These are phyloP conservation scores for Prietella phreatophila DNA, from an alignment of 2,113 vertebrate genomes.

Conservation along the genomic window DNA sequence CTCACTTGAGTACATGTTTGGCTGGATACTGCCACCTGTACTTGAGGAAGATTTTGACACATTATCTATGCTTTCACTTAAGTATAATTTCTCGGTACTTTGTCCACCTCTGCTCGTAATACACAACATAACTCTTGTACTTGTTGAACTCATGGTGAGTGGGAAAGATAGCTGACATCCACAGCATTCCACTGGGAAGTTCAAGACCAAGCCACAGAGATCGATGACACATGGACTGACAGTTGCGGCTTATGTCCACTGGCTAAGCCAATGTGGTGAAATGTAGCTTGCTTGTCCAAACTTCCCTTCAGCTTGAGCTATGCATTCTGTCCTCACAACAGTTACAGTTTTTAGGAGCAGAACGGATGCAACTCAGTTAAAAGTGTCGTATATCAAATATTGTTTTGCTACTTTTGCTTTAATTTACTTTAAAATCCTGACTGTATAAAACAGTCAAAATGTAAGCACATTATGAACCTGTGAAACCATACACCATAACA, in stretches of 20 bases:
- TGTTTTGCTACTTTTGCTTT: background rate
- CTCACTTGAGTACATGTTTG: background rate
- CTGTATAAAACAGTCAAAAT: background rate
- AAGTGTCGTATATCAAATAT: background rate
- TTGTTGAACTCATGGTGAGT: constrained; percentile 25
- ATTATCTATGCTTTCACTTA: background rate
- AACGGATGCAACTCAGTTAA: background rate
- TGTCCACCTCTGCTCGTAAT: background rate
- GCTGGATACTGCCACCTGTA: background rate
- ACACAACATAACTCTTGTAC: constrained; percentile 16
- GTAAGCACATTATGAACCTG: background rate
- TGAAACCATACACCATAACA: background rate
- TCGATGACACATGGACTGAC: constrained; percentile 50
- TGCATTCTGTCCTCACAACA: constrained; percentile 4
- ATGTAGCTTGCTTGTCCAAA: constrained; percentile 45
- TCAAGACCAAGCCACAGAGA: constrained; percentile 39
- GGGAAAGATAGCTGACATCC: constrained; percentile 38
- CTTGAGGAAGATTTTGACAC: background rate
- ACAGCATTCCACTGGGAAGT: constrained; percentile 41
- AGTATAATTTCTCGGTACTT: background rate
- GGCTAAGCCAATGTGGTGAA: constrained; percentile 49
- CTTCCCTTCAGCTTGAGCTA: constrained; percentile 39
- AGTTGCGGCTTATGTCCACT: constrained; percentile 33
- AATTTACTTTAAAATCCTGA: background rate
- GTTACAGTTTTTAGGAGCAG: background rate